These are phyloP conservation scores for Poecilia velifera DNA, from an alignment of 2,797 vertebrate genomes.

Conservation along the genomic window DNA sequence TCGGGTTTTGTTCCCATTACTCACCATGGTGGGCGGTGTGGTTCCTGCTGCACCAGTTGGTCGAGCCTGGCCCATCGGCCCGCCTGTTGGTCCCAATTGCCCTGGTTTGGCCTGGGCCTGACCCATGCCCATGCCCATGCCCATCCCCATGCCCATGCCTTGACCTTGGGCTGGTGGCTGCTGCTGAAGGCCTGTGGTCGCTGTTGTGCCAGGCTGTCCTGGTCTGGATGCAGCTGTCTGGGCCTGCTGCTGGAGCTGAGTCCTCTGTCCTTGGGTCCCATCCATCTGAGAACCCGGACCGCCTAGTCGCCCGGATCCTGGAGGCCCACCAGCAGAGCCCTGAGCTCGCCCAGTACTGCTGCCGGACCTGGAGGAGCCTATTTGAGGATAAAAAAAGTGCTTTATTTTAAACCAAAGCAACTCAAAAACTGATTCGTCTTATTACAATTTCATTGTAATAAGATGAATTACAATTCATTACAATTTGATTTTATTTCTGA, in stretches of 20 bases:
- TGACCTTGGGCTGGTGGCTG: constrained; percentile 76
- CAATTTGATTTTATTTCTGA: too few species aligned
- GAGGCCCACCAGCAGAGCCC: constrained; percentile 62
- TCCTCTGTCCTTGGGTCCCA: constrained; percentile 73
- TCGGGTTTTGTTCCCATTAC: constrained; percentile 15
- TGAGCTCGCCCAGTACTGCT: constrained; percentile 73
- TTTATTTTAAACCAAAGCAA: background rate
- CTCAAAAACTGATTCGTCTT: background rate
- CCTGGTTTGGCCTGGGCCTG: constrained; percentile 80
- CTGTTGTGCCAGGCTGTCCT: constrained; percentile 68
- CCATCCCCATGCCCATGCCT: constrained; percentile 61
- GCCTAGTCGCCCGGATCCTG: constrained; percentile 74
- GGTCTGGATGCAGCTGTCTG: constrained; percentile 75
- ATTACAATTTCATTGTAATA: background rate
- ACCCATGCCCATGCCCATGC: constrained; percentile 32
- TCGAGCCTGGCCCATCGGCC: constrained; percentile 73
- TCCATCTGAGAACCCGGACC: constrained; percentile 75
- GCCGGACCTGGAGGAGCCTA: constrained; percentile 79
- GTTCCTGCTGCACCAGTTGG: constrained; percentile 72
- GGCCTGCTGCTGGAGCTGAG: constrained; percentile 82
- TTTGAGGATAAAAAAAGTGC: background rate
- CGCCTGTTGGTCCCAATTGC: constrained; percentile 69
- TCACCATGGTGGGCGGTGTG: constrained; percentile 66
- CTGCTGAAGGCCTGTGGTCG: constrained; percentile 62
- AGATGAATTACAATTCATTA: too few species aligned